A percentile compares a stretch with the other conserved stretches of the same genome.
Evolutionary conservation across 2,888 invertebrate genomes (phyloP).

Genomic region (Scaptomyza cyrtandrae): DNA sequence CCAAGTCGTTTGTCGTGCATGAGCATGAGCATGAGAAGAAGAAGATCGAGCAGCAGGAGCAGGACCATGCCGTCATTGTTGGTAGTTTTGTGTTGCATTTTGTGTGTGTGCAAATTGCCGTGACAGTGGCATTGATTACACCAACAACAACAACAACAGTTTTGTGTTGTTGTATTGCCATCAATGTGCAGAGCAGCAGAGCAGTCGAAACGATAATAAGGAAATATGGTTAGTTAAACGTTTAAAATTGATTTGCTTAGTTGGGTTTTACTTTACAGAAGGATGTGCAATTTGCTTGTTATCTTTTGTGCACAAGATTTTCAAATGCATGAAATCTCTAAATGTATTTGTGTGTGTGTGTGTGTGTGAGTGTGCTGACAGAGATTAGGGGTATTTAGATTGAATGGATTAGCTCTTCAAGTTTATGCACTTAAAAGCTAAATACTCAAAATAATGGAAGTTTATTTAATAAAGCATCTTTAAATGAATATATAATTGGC

Average conservation of each 20-base stretch:
- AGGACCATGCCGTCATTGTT: slow-evolving; percentile 27
- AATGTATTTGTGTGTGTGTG: neutral
- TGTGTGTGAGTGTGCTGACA: neutral
- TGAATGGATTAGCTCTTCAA: slow-evolving; percentile 7
- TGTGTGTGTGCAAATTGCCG: slow-evolving; percentile 80
- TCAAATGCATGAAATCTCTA: slow-evolving; percentile 2
- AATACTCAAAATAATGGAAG: neutral
- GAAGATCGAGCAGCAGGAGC: neutral
- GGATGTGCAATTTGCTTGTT: slow-evolving; percentile 6
- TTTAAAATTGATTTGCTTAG: slow-evolving; percentile 64
- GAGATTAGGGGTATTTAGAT: neutral
- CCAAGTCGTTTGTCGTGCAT: slow-evolving; percentile 67
- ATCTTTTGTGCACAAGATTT: slow-evolving; percentile 1
- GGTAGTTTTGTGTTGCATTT: slow-evolving; percentile 72
- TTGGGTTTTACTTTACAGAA: slow-evolving; percentile 40
- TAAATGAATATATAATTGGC: neutral
- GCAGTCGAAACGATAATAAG: slow-evolving; percentile 62
- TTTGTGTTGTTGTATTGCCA: slow-evolving; percentile 29
- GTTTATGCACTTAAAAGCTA: neutral
- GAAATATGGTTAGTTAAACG: slow-evolving; percentile 80
- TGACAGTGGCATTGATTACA: slow-evolving; percentile 80
- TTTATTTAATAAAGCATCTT: neutral
- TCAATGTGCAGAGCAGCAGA: slow-evolving; percentile 38
- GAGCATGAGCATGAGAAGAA: neutral
- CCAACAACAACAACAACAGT: slow-evolving; percentile 44